Conservation (phyloP, 1,140 invertebrate species). For the Melipona quadrifasciata region DNA sequence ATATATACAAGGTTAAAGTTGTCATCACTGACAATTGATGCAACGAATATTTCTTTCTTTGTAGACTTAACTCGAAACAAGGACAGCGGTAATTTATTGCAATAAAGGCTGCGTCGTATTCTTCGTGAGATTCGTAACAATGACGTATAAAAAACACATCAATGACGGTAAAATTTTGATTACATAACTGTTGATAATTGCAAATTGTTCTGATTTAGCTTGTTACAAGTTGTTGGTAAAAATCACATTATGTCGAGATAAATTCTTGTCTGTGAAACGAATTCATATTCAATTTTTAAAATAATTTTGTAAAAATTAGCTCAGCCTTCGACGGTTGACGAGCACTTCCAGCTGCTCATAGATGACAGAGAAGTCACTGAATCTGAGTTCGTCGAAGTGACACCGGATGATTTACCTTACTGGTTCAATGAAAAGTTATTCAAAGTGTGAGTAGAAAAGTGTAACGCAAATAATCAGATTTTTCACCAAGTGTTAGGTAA, state of each 20-base stretch:
- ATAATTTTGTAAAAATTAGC: constrained; percentile 14
- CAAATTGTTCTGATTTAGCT: too few relatives aligned
- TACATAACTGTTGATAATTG: background rate
- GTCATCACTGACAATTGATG: too few relatives aligned
- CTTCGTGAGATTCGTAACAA: background rate
- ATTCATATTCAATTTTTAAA: too few relatives aligned
- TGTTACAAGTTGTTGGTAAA: too few relatives aligned
- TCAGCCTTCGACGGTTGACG: constrained; percentile 64
- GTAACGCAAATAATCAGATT: background rate
- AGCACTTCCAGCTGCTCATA: constrained; percentile 66
- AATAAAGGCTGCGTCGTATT: background rate
- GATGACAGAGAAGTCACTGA: constrained; percentile 51
- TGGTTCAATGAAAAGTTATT: constrained; percentile 71
- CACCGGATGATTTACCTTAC: constrained; percentile 63
- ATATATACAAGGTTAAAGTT: too few relatives aligned
- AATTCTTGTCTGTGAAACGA: background rate
- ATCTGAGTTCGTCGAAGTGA: constrained; percentile 2
- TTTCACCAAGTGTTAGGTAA: background rate
- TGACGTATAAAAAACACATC: constrained; percentile 33
- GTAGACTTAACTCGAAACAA: too few relatives aligned
- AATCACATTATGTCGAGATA: background rate
- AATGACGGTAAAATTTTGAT: constrained; percentile 47
- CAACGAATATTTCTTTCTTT: too few relatives aligned
- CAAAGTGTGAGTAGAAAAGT: constrained; percentile 62
- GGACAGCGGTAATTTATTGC: too few relatives aligned